Conservation (phyloP, 1,140 invertebrate genomes). For the Gerris buenoi region DNA sequence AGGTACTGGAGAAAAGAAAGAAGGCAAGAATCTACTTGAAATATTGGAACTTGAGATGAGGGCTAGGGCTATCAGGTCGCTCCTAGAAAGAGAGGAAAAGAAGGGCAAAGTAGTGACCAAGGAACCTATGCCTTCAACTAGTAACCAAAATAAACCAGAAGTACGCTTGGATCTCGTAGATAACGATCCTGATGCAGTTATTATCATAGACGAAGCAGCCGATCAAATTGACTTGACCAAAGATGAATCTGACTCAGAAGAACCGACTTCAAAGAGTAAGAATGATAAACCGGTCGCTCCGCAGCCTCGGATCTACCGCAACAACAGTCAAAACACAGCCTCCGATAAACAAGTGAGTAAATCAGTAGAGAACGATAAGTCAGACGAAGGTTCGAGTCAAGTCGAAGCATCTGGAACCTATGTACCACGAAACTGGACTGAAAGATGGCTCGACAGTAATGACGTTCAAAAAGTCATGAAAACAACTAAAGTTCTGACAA, state of each 20-base stretch:
- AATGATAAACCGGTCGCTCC: neutral
- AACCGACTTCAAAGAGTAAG: neutral
- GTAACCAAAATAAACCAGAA: neutral
- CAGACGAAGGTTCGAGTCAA: too few relatives aligned
- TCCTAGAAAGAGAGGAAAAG: constrained; percentile 20
- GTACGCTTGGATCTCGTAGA: neutral
- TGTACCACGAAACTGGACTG: constrained; percentile 14
- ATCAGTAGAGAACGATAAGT: neutral
- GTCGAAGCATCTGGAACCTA: neutral
- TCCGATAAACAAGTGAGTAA: neutral
- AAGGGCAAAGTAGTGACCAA: neutral
- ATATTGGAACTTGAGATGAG: constrained; percentile 38
- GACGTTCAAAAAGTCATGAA: constrained; percentile 22
- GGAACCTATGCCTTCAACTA: neutral
- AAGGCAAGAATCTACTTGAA: constrained; percentile 36
- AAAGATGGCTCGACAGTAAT: constrained; percentile 23
- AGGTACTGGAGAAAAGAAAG: constrained; percentile 24
- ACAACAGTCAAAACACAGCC: neutral
- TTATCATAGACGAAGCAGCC: neutral
- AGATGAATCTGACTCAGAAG: constrained; percentile 1
- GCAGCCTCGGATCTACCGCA: neutral
- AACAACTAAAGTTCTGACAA: constrained; percentile 22
- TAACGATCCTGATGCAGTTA: neutral
- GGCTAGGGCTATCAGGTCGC: constrained; percentile 35
- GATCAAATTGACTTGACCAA: constrained; percentile 4